Evolutionary conservation across 2,113 vertebrate genomes (phyloP), one percentile per base, ranked within the genome.

Genomic region (Epinephelus cyanopodus): DNA sequence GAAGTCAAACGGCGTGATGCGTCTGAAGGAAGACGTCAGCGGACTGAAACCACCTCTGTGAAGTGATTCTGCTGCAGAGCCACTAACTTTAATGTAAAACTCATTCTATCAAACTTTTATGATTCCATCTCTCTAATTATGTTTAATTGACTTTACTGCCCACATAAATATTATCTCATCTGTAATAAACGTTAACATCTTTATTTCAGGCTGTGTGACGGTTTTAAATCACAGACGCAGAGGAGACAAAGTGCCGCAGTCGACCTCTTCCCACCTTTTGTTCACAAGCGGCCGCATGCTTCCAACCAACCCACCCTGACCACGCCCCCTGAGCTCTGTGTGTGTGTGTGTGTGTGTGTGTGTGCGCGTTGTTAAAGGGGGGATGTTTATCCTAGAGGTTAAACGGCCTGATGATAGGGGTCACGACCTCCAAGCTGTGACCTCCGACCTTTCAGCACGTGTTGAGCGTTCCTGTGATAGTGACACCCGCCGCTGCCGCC

Each of bases 301-400:
- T 4, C 54, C 53, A 27, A 23, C 27, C 39, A 23, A 2, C 19
- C 39, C 14, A 61, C 53, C 5, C 47, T 47, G 19, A 17, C 79
- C 79, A 56, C 70, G 58, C 57, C 82, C 63, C 63, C 45, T 9
- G 17, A 45, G 19, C 53, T 48, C 23, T 52, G 92, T 42, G 42
- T 12, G 42, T 45, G 42, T 45, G 42, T 45, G 42, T 42, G 42
- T 52, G 92, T 92, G 93, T 48, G 64, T 60, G 71, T 60, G 63
- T 74, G 63, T 52, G 70, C 65, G 60, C 27, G 42, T 23, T 97
- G 97, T 98, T 97, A 96, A 64, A 96, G 96, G 95, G 96, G 96
- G 13, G 66, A 95, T 97, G 89, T 98, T 98, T 97, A 97, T 97
- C 97, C 97, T 94, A 95, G 95, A 96, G 97, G 97, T 98, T 96